Base-by-base conservation (phyloP, 2,888 invertebrate species). In the Platerodrilus igneus region DNA sequence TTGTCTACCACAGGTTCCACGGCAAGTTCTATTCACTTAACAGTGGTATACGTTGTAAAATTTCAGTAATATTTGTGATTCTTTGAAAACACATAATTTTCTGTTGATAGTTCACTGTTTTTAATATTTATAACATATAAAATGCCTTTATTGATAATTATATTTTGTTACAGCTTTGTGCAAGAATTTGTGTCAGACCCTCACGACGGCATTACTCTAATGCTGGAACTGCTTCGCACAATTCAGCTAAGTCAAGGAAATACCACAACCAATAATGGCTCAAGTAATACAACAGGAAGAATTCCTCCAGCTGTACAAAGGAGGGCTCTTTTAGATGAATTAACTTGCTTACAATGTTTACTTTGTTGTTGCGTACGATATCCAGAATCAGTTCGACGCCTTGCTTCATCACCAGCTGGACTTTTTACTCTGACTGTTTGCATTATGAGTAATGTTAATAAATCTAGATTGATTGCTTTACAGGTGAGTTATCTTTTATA, bases 151-250 rank as follows among this genome's bases (percentile, higher is more conserved):
- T n/a, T n/a, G n/a, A n/a, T n/a, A n/a, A n/a, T n/a, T n/a, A n/a
- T n/a, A n/a, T n/a, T n/a, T n/a, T n/a, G n/a, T 71, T 70, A 1
- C 73, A 94, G 93, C 67, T 95, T 94, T 66, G 84, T 94, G 5
- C 90, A 91, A 68, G 94, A 94, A 68, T 93, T 94, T 66, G 80
- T 90, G 1, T 81, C 86, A 34, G 83, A 89, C 38, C 89, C 91
- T 10, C 78, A 89, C 58, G 91, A 92, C 69, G 94, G 94, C 5
- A 82, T 93, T 2, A 80, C 83, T 3, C 71, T 91, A 27, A 74
- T 94, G 6, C 69, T 94, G 55, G 91, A 91, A 64, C 80, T 93
- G 1, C 73, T 94, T 43, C 79, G 90, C 37, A 84, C 86, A 32
- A 85, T 93, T 30, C 93, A 93, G 62, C 71, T 87, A 45, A 83